These are phyloP conservation scores for Pristionchus mayeri DNA, from an alignment of 2,888 invertebrate genomes.

Conservation along the genomic window DNA sequence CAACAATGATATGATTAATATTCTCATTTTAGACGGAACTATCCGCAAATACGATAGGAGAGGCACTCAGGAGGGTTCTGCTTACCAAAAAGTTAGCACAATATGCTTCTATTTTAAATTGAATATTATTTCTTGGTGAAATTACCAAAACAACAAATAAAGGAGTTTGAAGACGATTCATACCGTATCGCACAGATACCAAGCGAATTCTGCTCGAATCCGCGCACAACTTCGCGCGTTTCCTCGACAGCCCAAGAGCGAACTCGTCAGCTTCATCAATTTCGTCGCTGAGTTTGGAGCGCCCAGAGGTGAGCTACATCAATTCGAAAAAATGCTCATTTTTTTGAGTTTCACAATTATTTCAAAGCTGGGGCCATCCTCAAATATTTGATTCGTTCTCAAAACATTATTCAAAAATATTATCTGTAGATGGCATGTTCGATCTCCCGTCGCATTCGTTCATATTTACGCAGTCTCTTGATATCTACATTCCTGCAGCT, in stretches of 20 bases:
- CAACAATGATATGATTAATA: too few species aligned
- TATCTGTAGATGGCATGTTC: constrained; percentile 41
- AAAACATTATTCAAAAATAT: neutral
- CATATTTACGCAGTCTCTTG: constrained; percentile 48
- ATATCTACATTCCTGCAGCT: constrained; percentile 44
- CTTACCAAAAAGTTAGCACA: neutral
- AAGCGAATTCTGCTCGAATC: neutral
- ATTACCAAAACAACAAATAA: too few species aligned
- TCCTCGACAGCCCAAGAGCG: constrained; percentile 45
- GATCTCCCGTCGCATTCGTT: constrained; percentile 39
- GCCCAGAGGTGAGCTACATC: constrained; percentile 6
- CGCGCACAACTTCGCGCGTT: constrained; percentile 43
- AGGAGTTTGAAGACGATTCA: too few species aligned
- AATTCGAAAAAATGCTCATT: neutral
- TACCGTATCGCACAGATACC: constrained; percentile 32
- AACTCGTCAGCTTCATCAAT: constrained; percentile 34
- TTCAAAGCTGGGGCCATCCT: neutral
- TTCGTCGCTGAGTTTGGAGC: constrained; percentile 33
- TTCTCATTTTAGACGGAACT: neutral
- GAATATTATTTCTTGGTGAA: too few species aligned
- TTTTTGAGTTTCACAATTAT: neutral
- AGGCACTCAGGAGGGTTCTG: constrained; percentile 1
- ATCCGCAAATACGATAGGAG: neutral
- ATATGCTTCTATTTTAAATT: neutral
- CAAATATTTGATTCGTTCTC: too few species aligned